phyloP scores from a whole-genome alignment of 2,797 vertebrate species.

The Chloroceryle amazona region DNA sequence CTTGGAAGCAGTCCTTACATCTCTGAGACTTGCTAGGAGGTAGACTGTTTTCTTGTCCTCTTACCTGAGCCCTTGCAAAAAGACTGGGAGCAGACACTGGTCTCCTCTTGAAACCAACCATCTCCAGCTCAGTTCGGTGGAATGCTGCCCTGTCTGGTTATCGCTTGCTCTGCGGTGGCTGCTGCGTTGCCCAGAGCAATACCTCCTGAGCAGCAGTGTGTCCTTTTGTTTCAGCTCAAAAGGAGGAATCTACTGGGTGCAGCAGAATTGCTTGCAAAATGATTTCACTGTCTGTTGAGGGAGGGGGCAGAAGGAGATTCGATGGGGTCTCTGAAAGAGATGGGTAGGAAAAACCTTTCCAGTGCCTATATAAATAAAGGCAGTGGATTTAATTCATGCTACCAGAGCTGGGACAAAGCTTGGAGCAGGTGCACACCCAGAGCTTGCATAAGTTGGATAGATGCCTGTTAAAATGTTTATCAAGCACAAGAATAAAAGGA shows the following conservation, averaged over 20 bases:
- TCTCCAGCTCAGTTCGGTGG: neutral
- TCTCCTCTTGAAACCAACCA: neutral
- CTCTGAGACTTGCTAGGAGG: neutral
- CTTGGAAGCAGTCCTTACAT: neutral
- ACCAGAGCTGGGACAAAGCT: neutral
- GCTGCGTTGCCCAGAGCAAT: neutral
- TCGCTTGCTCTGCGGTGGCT: accelerated
- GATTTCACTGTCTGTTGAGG: neutral
- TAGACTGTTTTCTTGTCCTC: neutral
- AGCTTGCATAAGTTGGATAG: neutral
- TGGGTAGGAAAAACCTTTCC: neutral
- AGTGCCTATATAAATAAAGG: neutral
- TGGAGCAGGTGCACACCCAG: neutral
- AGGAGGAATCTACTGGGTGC: neutral
- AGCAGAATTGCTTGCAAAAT: neutral
- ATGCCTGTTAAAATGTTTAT: conserved; percentile 35
- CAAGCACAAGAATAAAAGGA: conserved; percentile 3
- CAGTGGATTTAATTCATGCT: neutral
- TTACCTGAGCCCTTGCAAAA: neutral
- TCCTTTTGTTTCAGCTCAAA: neutral
- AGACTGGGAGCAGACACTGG: neutral
- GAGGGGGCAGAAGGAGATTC: neutral
- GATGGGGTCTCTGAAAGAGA: neutral
- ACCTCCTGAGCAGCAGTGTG: neutral
- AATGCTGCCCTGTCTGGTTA: conserved; percentile 37